Evolutionary conservation across 2,797 vertebrate genomes (phyloP).

Genomic region (Rallus crepitans): DNA sequence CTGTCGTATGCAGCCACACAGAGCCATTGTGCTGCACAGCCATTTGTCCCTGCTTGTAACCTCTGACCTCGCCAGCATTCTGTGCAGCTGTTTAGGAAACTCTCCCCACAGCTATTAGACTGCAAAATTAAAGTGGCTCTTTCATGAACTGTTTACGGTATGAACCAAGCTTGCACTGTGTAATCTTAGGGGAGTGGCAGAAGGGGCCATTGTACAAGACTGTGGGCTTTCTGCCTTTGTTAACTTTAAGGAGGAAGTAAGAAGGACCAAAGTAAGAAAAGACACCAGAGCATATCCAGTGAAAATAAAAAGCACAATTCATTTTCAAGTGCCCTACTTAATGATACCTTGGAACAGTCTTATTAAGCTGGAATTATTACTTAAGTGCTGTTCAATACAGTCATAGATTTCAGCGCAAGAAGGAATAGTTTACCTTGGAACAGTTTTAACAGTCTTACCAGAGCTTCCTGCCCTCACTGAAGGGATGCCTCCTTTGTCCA

Average conservation of each 20-base stretch:
- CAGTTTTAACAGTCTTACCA: constrained; percentile 20
- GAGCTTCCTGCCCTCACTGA: constrained; percentile 4
- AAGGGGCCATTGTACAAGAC: background rate
- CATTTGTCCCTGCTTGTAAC: background rate
- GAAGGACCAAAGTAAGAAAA: background rate
- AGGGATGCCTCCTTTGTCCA: constrained; percentile 24
- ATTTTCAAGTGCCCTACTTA: constrained; percentile 10
- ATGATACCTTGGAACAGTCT: background rate
- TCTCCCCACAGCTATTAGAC: background rate
- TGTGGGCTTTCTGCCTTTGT: background rate
- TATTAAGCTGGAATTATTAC: constrained; percentile 19
- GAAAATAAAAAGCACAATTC: constrained; percentile 20
- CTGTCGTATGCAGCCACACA: background rate
- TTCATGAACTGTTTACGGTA: background rate
- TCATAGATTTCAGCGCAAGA: background rate
- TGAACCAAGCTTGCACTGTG: background rate
- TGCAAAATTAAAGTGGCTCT: background rate
- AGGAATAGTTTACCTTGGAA: constrained; percentile 9
- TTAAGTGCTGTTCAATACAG: background rate
- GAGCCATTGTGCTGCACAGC: background rate
- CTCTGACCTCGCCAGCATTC: background rate
- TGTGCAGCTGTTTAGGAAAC: background rate
- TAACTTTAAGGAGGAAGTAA: constrained; percentile 13
- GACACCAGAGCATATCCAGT: background rate
- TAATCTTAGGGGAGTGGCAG: background rate